Conservation (phyloP, 2,797 vertebrate genomes). For the Sebastes steindachneri region DNA sequence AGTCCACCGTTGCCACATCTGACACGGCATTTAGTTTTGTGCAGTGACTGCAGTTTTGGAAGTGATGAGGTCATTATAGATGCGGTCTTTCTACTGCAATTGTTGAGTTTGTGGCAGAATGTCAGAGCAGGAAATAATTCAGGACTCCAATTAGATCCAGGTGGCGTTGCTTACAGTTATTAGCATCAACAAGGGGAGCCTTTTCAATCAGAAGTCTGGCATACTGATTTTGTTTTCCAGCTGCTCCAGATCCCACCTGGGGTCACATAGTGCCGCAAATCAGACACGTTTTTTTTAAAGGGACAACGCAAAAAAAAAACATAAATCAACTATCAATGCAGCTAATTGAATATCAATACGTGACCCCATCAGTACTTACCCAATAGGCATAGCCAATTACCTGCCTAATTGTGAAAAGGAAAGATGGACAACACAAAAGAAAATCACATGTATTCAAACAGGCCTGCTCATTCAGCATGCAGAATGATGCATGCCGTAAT, state of each 20-base stretch:
- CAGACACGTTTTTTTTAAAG: background rate
- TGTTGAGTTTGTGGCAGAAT: background rate
- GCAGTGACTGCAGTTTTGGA: background rate
- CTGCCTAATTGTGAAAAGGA: slow-evolving; percentile 36
- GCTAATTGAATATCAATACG: slow-evolving; percentile 41
- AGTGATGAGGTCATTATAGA: background rate
- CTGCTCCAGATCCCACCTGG: slow-evolving; percentile 4
- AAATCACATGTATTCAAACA: slow-evolving; percentile 45
- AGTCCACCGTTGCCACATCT: background rate
- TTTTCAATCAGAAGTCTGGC: slow-evolving; percentile 2
- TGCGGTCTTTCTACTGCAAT: background rate
- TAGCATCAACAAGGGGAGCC: background rate
- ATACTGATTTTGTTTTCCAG: slow-evolving; percentile 20
- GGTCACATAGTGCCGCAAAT: background rate
- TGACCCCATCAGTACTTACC: slow-evolving; percentile 21
- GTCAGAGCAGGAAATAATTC: background rate
- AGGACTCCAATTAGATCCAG: background rate
- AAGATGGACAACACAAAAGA: slow-evolving; percentile 21
- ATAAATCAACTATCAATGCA: slow-evolving; percentile 10
- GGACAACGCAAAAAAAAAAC: background rate
- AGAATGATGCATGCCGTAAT: slow-evolving; percentile 77
- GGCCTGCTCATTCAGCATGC: slow-evolving; percentile 67
- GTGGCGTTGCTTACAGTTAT: background rate
- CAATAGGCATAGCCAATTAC: slow-evolving; percentile 19
- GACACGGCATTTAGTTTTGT: background rate